These are phyloP conservation scores for Deilephila elpenor DNA, from an alignment of 2,888 invertebrate species.

Conservation along the genomic window DNA sequence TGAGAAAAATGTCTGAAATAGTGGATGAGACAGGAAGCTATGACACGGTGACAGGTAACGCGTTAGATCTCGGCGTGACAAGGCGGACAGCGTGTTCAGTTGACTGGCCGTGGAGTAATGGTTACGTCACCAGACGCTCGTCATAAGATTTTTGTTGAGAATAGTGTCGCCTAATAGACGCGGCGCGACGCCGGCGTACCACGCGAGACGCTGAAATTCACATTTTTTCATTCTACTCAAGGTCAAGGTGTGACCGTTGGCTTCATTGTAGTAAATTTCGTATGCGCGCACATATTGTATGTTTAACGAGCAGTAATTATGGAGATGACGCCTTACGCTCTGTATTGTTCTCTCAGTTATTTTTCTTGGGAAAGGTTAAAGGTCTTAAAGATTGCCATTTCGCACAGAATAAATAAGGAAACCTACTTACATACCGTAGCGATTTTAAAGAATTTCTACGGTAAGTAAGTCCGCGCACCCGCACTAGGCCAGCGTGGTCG, in stretches of 20 bases:
- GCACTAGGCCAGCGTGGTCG: too few species aligned
- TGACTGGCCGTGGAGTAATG: conserved; percentile 40
- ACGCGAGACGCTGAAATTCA: conserved; percentile 55
- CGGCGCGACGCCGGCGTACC: conserved; percentile 36
- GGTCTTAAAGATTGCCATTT: conserved; percentile 2
- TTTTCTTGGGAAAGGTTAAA: not conserved
- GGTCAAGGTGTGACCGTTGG: conserved; percentile 66
- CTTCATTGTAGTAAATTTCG: conserved; percentile 33
- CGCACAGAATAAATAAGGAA: not conserved
- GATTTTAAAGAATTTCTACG: too few species aligned
- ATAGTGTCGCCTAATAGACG: conserved; percentile 51
- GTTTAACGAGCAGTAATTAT: conserved; percentile 26
- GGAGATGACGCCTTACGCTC: not conserved
- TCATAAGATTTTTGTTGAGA: conserved; percentile 59
- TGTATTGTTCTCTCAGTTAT: conserved; percentile 1
- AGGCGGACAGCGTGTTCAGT: conserved; percentile 49
- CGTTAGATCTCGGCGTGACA: conserved; percentile 53
- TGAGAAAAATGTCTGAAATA: conserved; percentile 24
- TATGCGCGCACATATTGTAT: conserved; percentile 33
- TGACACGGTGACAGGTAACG: conserved; percentile 46
- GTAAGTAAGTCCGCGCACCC: too few species aligned
- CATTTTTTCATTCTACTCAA: conserved; percentile 62
- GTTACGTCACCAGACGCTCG: conserved; percentile 67
- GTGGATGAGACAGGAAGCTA: conserved; percentile 27
- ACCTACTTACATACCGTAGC: too few species aligned